These are phyloP conservation scores for Eilema caniola DNA, from an alignment of 2,888 invertebrate species.

Conservation along the genomic window DNA sequence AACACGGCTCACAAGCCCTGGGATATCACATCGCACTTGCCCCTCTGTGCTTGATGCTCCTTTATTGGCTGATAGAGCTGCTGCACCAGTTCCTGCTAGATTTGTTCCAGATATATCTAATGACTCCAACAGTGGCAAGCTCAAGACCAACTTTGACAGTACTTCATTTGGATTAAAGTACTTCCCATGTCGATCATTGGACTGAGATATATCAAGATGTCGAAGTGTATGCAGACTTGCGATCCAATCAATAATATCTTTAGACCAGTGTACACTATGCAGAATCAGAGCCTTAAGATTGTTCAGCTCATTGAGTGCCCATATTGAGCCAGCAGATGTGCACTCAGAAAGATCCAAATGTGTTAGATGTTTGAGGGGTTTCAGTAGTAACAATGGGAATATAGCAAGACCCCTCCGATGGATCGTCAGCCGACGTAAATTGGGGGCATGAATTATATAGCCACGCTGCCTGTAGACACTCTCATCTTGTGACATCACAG, in stretches of 20 bases:
- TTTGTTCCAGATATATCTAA: conserved; percentile 99
- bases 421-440: conserved; percentile 87
- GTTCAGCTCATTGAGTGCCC: conserved; percentile 89
- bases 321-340: conserved; percentile 88
- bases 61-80: conserved; percentile 71
- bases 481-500: conserved; percentile 87
- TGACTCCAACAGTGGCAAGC: conserved; percentile 91
- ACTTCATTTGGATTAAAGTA: conserved; percentile 92
- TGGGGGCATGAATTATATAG: conserved; percentile 87
- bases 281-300: conserved; percentile 92
- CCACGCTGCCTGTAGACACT: conserved; percentile 71
- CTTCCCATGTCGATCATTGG: conserved; percentile 89
- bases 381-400: conserved; percentile 85
- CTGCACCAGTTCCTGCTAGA: conserved; percentile 94
- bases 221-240: conserved; percentile 86
- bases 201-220: conserved; percentile 95
- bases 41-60: conserved; percentile 58
- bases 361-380: conserved; percentile 87
- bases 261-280: conserved; percentile 92
- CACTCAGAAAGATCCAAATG: conserved; percentile 92
- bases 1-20: conserved; percentile 93
- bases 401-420: conserved; percentile 82
- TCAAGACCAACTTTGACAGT: conserved; percentile 90
- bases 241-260: conserved; percentile 88
- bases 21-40: conserved; percentile 90